Conservation (phyloP, 2,888 invertebrate genomes). For the Parapristionchus giblindavisi region DNA sequence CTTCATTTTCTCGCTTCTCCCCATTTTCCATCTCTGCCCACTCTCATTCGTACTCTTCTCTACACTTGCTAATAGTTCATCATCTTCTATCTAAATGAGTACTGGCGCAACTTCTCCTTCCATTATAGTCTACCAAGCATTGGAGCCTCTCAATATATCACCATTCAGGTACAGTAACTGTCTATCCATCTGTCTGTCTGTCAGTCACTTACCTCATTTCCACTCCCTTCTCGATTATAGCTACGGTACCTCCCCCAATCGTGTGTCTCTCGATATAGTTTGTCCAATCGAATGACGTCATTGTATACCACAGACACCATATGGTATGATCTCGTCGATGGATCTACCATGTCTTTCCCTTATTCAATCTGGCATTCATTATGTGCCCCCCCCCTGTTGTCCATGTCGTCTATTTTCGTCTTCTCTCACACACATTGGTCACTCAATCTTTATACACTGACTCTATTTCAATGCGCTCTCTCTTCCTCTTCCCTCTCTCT, state of each 20-base stretch:
- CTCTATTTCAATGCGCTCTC: background rate
- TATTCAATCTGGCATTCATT: conserved; percentile 9
- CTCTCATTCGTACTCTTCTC: background rate
- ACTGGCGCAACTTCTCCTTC: background rate
- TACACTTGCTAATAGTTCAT: background rate
- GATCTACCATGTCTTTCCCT: background rate
- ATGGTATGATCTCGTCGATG: background rate
- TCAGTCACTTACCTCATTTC: no score
- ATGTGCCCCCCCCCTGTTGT: conserved; percentile 1
- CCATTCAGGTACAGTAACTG: no score
- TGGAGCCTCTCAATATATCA: background rate
- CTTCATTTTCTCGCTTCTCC: background rate
- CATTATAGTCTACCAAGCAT: background rate
- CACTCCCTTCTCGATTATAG: no score
- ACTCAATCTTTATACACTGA: background rate
- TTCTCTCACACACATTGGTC: background rate
- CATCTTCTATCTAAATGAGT: background rate
- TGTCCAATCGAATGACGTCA: no score
- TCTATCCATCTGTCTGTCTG: no score
- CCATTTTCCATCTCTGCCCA: background rate
- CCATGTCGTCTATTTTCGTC: background rate
- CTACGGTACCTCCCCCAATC: background rate
- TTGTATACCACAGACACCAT: background rate
- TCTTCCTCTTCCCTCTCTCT: background rate
- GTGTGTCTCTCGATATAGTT: no score